Evolutionary conservation across 2,888 invertebrate species (phyloP).

Genomic region (Callinectes sapidus): DNA sequence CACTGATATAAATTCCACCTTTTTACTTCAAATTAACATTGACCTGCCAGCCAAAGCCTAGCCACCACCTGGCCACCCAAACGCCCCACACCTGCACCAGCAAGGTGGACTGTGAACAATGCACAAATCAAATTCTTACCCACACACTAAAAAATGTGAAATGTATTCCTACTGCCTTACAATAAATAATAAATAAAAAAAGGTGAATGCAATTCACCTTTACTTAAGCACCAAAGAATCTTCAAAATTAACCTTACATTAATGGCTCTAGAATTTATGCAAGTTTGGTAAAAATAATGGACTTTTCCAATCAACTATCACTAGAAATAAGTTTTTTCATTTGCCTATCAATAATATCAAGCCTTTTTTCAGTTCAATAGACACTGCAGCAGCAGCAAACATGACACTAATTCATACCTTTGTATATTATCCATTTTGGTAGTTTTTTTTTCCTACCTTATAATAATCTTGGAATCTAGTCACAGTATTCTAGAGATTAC

Average conservation of each 20-base stretch:
- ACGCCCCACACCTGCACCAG: neutral
- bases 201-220: neutral
- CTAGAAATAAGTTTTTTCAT: neutral
- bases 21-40: neutral
- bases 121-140: neutral
- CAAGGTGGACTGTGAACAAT: neutral
- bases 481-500: too few relatives aligned
- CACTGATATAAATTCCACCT: neutral
- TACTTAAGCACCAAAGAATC: slow-evolving; percentile 27
- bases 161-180: neutral
- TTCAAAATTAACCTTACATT: neutral
- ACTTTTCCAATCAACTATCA: neutral
- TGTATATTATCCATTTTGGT: too few relatives aligned
- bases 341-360: too few relatives aligned
- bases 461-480: too few relatives aligned
- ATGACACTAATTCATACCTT: neutral
- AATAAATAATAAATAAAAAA: neutral
- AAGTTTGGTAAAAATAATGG: neutral
- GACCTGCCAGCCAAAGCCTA: neutral
- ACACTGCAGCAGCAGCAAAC: neutral
- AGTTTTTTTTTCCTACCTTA: too few relatives aligned
- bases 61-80: neutral
- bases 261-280: neutral
- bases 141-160: neutral
- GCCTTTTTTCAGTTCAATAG: neutral